Percentiles rank a stretch among this genome's conserved stretches.
These are phyloP conservation scores for Stenurella melanura DNA, from an alignment of 2,888 invertebrate species.

Conservation along the genomic window DNA sequence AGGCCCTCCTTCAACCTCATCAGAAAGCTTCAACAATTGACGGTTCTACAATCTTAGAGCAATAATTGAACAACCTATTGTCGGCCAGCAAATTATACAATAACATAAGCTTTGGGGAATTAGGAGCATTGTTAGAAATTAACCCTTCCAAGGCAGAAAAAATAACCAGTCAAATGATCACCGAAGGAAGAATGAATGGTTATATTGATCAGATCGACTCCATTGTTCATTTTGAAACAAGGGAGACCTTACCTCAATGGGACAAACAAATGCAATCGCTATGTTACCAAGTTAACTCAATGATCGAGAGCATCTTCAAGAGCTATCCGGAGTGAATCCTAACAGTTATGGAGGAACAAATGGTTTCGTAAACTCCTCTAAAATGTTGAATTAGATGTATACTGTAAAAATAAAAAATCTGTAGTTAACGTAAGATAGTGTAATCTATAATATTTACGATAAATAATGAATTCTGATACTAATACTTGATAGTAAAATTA, in stretches of 20 bases:
- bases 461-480: too few species aligned
- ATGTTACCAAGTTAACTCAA: slow-evolving; percentile 97
- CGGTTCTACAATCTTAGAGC: slow-evolving; percentile 96
- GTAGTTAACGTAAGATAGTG: slow-evolving; percentile 7
- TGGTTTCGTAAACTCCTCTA: slow-evolving; percentile 80
- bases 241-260: slow-evolving; percentile 96
- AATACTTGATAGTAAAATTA: too few species aligned
- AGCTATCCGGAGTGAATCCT: slow-evolving; percentile 95
- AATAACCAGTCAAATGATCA: slow-evolving; percentile 99
- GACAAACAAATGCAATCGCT: slow-evolving; percentile 98
- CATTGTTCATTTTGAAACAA: slow-evolving; percentile 97
- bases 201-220: slow-evolving; percentile 98
- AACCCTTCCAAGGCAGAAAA: slow-evolving; percentile 94
- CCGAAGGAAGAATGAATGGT: slow-evolving; percentile 97
- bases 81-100: slow-evolving; percentile 99
- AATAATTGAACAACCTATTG: slow-evolving; percentile 97
- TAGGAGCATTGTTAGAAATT: slow-evolving; percentile 95
- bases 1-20: slow-evolving; percentile 92
- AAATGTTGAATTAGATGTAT: neutral
- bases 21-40: slow-evolving; percentile 88
- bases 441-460: slow-evolving; percentile 6
- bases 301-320: slow-evolving; percentile 94
- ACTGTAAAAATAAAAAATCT: neutral
- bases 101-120: slow-evolving; percentile 96
- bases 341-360: slow-evolving; percentile 90